Evolutionary conservation across 2,797 vertebrate species (phyloP).

Genomic region (Kryptopterus vitreolus): DNA sequence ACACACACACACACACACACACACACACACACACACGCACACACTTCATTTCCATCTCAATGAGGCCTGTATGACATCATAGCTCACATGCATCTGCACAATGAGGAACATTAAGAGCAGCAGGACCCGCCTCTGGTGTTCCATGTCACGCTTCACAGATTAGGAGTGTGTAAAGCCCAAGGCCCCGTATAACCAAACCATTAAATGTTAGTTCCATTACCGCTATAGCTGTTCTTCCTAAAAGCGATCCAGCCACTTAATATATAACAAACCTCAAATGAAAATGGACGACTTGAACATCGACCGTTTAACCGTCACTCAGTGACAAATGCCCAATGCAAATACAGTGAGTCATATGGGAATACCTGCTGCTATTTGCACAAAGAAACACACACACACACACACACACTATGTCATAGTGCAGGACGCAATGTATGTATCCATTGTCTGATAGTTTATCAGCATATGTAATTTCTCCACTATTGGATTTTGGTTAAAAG

Average conservation of each 20-base stretch:
- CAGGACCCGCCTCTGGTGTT: conserved; percentile 49
- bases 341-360: conserved; percentile 28
- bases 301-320: conserved; percentile 45
- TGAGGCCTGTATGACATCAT: conserved; percentile 59
- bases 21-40: conserved; percentile 41
- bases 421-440: conserved; percentile 10
- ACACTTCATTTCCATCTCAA: conserved; percentile 56
- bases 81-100: conserved; percentile 54
- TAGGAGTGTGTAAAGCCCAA: conserved; percentile 45
- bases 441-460: conserved; percentile 9
- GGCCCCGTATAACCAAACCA: conserved; percentile 39
- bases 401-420: conserved; percentile 7
- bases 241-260: conserved; percentile 22
- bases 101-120: conserved; percentile 57
- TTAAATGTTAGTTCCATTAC: conserved; percentile 46
- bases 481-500: conserved; percentile 8
- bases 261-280: conserved; percentile 24
- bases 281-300: conserved; percentile 43
- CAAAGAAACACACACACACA: conserved; percentile 17
- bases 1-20: conserved; percentile 27
- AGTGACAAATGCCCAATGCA: conserved; percentile 51
- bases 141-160: conserved; percentile 52
- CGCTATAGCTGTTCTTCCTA: conserved; percentile 14
- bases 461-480: conserved; percentile 20
- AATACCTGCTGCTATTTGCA: conserved; percentile 35